Evolutionary conservation across 2,888 invertebrate species (phyloP).

Genomic region (Leuctra nigra): DNA sequence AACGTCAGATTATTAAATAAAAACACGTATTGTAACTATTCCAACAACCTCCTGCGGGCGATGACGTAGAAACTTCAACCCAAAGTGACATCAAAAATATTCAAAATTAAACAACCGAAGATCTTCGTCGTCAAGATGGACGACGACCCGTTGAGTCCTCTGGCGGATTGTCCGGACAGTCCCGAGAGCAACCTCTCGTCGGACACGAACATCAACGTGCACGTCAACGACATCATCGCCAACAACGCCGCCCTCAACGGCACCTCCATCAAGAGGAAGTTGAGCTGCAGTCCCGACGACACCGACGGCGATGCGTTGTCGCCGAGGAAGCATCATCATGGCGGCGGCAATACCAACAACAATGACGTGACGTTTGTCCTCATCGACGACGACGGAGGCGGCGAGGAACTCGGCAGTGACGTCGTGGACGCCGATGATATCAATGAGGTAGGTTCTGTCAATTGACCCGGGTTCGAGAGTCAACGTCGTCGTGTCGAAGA

Average conservation of each 20-base stretch:
- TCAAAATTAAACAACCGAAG: not conserved
- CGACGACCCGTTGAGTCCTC: constrained; percentile 23
- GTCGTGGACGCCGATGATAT: constrained; percentile 25
- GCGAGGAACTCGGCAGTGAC: constrained; percentile 30
- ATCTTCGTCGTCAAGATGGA: constrained; percentile 26
- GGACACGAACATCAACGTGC: constrained; percentile 21
- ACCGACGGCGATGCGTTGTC: constrained; percentile 37
- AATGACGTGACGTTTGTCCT: constrained; percentile 45
- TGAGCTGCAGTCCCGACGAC: constrained; percentile 31
- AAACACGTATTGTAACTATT: no score
- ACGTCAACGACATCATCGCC: constrained; percentile 20
- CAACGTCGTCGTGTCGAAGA: no score
- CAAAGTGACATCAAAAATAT: not conserved
- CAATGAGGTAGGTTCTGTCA: constrained; percentile 26
- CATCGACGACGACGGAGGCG: constrained; percentile 40
- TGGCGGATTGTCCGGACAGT: constrained; percentile 26
- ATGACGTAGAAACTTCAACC: not conserved
- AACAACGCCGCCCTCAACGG: constrained; percentile 12
- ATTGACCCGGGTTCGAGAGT: no score
- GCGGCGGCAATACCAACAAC: constrained; percentile 35
- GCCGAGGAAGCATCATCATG: constrained; percentile 35
- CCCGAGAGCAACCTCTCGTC: constrained; percentile 23
- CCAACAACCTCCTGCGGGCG: no score
- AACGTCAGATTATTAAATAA: no score
- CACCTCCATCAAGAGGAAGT: constrained; percentile 21